These are phyloP conservation scores for Dolichallabes microphthalmus DNA, from an alignment of 2,113 vertebrate species.

Conservation along the genomic window DNA sequence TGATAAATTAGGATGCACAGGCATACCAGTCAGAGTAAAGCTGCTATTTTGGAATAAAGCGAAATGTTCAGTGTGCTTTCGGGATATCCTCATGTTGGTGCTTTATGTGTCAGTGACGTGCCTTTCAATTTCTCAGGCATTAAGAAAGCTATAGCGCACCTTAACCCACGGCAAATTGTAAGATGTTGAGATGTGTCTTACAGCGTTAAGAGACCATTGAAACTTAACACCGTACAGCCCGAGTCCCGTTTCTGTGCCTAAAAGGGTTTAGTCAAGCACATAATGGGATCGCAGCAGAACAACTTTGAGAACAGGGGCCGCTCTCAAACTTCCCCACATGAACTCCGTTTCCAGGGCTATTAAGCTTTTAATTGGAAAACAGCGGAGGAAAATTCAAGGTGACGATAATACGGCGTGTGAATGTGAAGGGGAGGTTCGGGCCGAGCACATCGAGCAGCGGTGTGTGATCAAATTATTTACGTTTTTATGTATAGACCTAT, in stretches of 20 bases:
- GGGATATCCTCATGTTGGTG: not conserved
- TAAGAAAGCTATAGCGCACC: constrained; percentile 7
- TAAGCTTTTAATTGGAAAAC: constrained; percentile 99
- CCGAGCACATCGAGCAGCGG: constrained; percentile 54
- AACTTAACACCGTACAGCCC: constrained; percentile 89
- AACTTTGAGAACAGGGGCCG: constrained; percentile 81
- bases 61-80: not conserved
- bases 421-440: constrained; percentile 63
- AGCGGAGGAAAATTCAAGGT: constrained; percentile 96
- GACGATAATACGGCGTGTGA: constrained; percentile 81
- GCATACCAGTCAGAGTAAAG: not conserved
- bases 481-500: constrained; percentile 59
- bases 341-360: constrained; percentile 96
- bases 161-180: constrained; percentile 72
- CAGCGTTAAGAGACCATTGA: constrained; percentile 77
- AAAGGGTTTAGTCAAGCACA: constrained; percentile 99
- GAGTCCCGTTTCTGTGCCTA: constrained; percentile 81
- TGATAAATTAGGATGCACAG: not conserved
- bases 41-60: not conserved
- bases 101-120: not conserved
- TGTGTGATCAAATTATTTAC: constrained; percentile 70
- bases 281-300: constrained; percentile 92
- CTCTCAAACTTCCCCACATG: constrained; percentile 90
- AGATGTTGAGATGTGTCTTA: constrained; percentile 76
- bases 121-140: not conserved